A percentile compares a stretch with the other conserved stretches of the same genome.
Evolutionary conservation across 2,888 invertebrate genomes (phyloP).

Genomic region (Bugula neritina): DNA sequence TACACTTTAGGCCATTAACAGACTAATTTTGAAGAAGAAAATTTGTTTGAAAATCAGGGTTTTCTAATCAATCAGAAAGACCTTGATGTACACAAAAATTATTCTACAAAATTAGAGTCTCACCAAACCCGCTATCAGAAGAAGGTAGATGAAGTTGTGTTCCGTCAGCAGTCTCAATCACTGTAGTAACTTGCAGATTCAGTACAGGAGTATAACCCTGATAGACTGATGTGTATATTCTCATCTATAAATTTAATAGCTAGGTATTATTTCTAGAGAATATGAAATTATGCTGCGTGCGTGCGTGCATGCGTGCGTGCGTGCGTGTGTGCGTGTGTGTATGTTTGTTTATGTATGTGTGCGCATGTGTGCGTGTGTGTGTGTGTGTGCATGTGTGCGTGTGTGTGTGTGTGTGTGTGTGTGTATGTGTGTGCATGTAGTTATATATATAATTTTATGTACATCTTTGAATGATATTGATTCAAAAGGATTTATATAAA

Average conservation of each 20-base stretch:
- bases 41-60: too few species aligned
- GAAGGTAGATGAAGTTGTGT: background rate
- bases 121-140: background rate
- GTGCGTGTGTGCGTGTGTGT: background rate
- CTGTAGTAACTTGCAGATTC: background rate
- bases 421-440: background rate
- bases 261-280: too few species aligned
- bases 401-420: background rate
- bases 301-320: background rate
- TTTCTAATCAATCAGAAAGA: too few species aligned
- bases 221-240: background rate
- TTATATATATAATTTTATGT: too few species aligned
- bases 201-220: background rate
- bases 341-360: background rate
- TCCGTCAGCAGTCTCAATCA: background rate
- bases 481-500: too few species aligned
- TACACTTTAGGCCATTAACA: too few species aligned
- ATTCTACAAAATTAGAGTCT: too few species aligned
- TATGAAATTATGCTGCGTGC: too few species aligned
- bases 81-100: too few species aligned
- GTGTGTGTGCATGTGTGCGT: background rate
- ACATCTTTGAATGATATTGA: too few species aligned
- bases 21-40: too few species aligned
- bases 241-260: too few species aligned
- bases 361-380: background rate